Evolutionary conservation across 2,113 vertebrate genomes (phyloP).

Genomic region (Lynx canadensis): DNA sequence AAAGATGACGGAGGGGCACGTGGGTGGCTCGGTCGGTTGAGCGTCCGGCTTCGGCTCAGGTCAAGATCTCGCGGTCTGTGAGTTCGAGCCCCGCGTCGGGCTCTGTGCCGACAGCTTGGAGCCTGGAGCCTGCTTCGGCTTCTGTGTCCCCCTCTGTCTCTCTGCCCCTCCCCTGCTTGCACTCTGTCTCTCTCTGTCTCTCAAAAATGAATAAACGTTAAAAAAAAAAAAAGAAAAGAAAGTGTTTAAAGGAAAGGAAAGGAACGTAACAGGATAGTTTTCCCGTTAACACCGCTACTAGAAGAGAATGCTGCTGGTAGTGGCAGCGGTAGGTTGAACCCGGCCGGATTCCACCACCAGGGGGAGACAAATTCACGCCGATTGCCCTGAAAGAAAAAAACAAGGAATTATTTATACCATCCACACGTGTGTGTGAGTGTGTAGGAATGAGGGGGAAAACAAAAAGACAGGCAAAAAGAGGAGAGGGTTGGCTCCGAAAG

Average conservation of each 20-base stretch:
- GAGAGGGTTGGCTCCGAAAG: constrained; percentile 45
- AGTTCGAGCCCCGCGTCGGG: too few relatives aligned
- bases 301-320: accelerated
- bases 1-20: neutral
- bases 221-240: neutral
- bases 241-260: neutral
- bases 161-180: too few relatives aligned
- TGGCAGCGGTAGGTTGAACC: neutral
- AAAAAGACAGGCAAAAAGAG: too few relatives aligned
- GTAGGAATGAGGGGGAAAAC: neutral
- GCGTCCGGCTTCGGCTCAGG: too few relatives aligned
- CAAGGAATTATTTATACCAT: constrained; percentile 13
- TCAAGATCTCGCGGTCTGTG: too few relatives aligned
- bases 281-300: neutral
- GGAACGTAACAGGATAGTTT: neutral
- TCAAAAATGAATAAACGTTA: too few relatives aligned
- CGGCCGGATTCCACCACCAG: constrained; percentile 72
- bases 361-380: constrained; percentile 79
- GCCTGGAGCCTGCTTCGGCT: too few relatives aligned
- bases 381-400: constrained; percentile 27
- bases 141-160: too few relatives aligned
- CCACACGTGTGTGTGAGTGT: too few relatives aligned
- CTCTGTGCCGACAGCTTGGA: too few relatives aligned
- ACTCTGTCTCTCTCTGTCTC: too few relatives aligned
- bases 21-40: too few relatives aligned